Conservation (phyloP, 1,140 invertebrate species). For the Trichonephila inaurata region DNA sequence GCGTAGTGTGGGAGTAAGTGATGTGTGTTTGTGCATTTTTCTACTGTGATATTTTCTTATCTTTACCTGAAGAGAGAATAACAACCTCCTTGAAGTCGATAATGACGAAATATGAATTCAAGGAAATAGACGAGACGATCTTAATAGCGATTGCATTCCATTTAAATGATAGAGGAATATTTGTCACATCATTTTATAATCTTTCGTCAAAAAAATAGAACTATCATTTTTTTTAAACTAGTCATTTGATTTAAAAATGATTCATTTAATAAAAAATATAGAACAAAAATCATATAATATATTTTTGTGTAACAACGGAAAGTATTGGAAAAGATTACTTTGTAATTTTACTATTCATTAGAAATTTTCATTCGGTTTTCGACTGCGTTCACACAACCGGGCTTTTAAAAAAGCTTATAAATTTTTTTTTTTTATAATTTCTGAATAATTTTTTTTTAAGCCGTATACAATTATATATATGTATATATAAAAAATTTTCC, state of each 20-base stretch:
- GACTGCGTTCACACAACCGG: no score
- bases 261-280: neutral
- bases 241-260: neutral
- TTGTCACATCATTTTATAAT: neutral
- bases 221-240: neutral
- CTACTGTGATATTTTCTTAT: constrained; percentile 1
- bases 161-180: neutral
- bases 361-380: no score
- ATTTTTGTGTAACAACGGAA: no score
- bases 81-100: neutral
- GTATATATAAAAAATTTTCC: no score
- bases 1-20: neutral
- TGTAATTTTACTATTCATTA: no score
- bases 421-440: no score
- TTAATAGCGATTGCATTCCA: neutral
- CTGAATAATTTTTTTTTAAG: no score
- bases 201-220: neutral
- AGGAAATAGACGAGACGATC: neutral
- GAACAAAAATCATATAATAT: no score
- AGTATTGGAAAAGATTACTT: no score
- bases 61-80: neutral
- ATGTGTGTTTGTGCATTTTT: neutral
- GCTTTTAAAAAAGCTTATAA: no score
- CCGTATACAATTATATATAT: no score
- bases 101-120: neutral